Conservation (phyloP, 2,797 vertebrate genomes). For the Diplodus puntazzo region DNA sequence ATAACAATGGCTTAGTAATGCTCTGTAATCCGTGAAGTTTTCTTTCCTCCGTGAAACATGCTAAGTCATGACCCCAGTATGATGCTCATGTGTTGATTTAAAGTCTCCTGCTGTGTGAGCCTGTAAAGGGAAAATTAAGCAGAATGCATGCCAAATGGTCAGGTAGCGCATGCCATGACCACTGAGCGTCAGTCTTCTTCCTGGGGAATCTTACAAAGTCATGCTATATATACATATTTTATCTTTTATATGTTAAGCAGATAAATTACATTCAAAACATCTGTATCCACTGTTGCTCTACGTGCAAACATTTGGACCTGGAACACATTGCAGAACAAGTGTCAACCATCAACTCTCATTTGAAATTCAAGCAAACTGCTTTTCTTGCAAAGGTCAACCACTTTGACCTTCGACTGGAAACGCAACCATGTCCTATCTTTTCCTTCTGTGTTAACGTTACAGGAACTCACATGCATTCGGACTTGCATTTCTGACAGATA, state of each 20-base stretch:
- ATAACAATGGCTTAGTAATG: constrained; percentile 30
- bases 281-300: background rate
- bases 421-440: background rate
- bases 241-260: background rate
- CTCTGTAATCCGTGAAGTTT: constrained; percentile 21
- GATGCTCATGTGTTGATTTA: constrained; percentile 30
- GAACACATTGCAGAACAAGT: background rate
- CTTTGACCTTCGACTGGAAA: background rate
- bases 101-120: constrained; percentile 42
- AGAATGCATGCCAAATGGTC: constrained; percentile 17
- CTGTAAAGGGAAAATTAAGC: constrained; percentile 35
- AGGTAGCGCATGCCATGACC: background rate
- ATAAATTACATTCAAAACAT: background rate
- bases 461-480: background rate
- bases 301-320: constrained; percentile 1
- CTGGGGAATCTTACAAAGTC: background rate
- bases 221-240: background rate
- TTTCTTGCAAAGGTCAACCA: background rate
- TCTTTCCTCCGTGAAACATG: constrained; percentile 38
- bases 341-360: background rate
- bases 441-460: constrained; percentile 2
- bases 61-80: constrained; percentile 35
- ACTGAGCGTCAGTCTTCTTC: background rate
- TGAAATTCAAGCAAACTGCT: background rate
- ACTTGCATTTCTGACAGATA: constrained; percentile 4